Conservation (phyloP, 2,888 invertebrate genomes). For the Chrysomela aeneicollis region DNA sequence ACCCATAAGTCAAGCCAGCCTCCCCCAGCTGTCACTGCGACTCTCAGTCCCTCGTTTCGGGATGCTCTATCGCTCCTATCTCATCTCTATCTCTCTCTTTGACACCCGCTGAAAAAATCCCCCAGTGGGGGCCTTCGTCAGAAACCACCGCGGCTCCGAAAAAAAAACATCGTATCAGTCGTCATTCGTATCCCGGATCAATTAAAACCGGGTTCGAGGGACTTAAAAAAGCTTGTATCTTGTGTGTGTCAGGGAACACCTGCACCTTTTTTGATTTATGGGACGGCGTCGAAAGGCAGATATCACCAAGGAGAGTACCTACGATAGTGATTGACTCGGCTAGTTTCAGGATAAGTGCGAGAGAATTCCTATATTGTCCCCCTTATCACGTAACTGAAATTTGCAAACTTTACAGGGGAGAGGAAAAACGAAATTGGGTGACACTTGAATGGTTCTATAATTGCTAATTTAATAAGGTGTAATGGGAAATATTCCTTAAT, state of each 20-base stretch:
- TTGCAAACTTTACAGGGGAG: too few species aligned
- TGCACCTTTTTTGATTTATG: slow-evolving; percentile 21
- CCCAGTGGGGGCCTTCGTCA: slow-evolving; percentile 46
- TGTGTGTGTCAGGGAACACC: slow-evolving; percentile 33
- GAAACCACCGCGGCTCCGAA: slow-evolving; percentile 36
- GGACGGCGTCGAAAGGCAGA: neutral
- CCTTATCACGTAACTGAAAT: too few species aligned
- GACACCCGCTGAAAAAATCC: slow-evolving; percentile 39
- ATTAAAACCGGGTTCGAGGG: slow-evolving; percentile 29
- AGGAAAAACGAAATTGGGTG: too few species aligned
- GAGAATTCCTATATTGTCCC: too few species aligned
- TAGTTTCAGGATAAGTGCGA: too few species aligned
- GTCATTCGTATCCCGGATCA: slow-evolving; percentile 29
- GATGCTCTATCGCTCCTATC: slow-evolving; percentile 8
- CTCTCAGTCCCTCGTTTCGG: too few species aligned
- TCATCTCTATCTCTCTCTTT: slow-evolving; percentile 18
- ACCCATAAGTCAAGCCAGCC: slow-evolving; percentile 17
- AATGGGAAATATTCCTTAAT: too few species aligned
- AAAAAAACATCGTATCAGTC: slow-evolving; percentile 34
- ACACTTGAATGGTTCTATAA: too few species aligned
- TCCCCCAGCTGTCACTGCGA: slow-evolving; percentile 12
- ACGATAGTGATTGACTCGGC: too few species aligned
- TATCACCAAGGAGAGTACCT: too few species aligned
- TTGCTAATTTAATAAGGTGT: too few species aligned
- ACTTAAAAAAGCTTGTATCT: slow-evolving; percentile 24